Base-by-base conservation (phyloP, 2,797 vertebrate species). In the Alexandromys oeconomus region DNA sequence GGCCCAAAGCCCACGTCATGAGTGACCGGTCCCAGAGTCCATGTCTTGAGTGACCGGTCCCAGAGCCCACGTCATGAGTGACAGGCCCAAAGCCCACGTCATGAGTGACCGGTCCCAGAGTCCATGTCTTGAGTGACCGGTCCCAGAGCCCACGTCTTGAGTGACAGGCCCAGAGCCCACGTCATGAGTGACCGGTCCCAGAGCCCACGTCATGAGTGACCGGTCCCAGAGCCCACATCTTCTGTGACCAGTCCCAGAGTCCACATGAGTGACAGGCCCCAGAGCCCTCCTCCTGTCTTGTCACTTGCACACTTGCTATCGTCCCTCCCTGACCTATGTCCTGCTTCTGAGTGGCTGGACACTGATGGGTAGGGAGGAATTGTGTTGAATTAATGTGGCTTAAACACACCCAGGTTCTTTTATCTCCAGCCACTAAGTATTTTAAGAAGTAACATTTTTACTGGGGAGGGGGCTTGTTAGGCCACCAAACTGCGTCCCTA, bases 381-480 rank as follows among this genome's bases (percentile, higher is more conserved):
- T 37, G 12, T 37, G 19, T 63, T 91, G 79, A 96, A 54, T 78
- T 63, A 43, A 48, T 86, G 9, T 31, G 23, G 3, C 63, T 11
- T 25, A 89, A 80, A 81, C 61, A 5, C 48, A 31, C 57, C 7
- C 91, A 84, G 77, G n/a, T 87, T 25, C 8, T 73, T 91, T 76
- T 31, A 43, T 57, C 63, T 93, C 54, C 23, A 17, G 1, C 86
- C 34, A 8, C 23, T n/a, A 63, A 21, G 1, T 57, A 87, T 87
- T 95, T 93, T 79, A 79, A 96, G 74, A 79, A 96, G 69, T 69
- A 10, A 46, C 87, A 15, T 73, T 91, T 76, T 61, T 74, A 46
- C 3, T 43, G 23, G 51, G 23, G 10, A 11, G 23, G 9, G 23
- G 21, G 54, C 48, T 19, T 77, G 59, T 21, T n/a, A 31, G 14